phyloP scores from a whole-genome alignment of 2,113 vertebrate genomes.

The Gorsachius goisagi region DNA sequence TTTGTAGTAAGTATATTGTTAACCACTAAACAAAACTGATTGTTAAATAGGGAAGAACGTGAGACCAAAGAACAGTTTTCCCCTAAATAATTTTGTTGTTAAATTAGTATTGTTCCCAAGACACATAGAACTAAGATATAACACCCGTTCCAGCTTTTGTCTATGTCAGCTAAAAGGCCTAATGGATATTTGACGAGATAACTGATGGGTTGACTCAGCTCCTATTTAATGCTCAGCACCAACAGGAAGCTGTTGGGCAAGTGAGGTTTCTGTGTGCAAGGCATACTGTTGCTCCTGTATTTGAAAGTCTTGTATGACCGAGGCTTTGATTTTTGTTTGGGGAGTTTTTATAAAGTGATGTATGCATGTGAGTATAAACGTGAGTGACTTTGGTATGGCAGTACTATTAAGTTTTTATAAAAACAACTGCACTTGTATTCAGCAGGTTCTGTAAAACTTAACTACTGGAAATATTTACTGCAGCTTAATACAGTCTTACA shows the following conservation, averaged over 20 bases:
- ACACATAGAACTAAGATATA: neutral
- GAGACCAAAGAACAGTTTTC: neutral
- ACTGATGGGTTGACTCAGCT: neutral
- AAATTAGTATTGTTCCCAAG: neutral
- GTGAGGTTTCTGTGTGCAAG: neutral
- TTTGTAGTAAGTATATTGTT: neutral
- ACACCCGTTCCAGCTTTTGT: neutral
- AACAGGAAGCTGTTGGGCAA: neutral
- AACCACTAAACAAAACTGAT: neutral
- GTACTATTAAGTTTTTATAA: neutral
- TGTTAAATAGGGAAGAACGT: neutral
- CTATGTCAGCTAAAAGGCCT: neutral
- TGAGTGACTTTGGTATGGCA: neutral
- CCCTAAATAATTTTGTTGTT: neutral
- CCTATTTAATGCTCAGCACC: neutral
- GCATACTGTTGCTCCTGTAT: neutral
- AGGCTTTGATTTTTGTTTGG: neutral
- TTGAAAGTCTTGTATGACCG: neutral
- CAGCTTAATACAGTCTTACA: neutral
- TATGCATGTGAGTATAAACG: neutral
- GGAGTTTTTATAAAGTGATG: neutral
- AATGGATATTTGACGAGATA: neutral
- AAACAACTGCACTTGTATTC: neutral
- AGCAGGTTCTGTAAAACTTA: neutral
- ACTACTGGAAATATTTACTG: neutral